These are phyloP conservation scores for Sylvia atricapilla DNA, from an alignment of 2,113 vertebrate genomes.

Conservation along the genomic window DNA sequence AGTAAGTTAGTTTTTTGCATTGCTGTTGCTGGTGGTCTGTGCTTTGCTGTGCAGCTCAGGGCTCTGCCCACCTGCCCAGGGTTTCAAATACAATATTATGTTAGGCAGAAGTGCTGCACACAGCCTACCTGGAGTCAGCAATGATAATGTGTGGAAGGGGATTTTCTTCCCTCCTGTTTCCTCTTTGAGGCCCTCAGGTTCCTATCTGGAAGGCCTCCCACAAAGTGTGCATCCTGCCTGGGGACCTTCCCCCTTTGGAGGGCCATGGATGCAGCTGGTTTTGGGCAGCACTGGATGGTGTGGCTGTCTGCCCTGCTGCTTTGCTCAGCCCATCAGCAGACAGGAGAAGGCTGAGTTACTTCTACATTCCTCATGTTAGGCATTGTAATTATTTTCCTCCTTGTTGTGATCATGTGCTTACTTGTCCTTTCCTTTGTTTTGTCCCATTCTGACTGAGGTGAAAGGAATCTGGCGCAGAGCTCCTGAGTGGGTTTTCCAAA, in stretches of 20 bases:
- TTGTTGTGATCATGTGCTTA: background rate
- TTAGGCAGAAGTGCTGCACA: background rate
- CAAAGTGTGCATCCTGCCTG: accelerated
- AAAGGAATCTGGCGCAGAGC: background rate
- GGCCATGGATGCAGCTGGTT: accelerated
- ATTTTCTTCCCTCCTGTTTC: background rate
- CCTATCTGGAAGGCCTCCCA: background rate
- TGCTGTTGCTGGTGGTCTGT: accelerated
- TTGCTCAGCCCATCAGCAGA: background rate
- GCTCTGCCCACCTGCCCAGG: background rate
- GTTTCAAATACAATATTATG: background rate
- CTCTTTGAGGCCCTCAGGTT: background rate
- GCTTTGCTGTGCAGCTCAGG: background rate
- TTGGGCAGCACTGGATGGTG: background rate
- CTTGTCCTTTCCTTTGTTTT: background rate
- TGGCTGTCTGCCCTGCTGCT: background rate
- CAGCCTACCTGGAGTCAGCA: background rate
- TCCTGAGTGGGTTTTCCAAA: background rate
- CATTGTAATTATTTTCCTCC: background rate
- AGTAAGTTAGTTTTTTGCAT: background rate
- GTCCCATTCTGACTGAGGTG: background rate
- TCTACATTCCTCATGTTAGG: background rate
- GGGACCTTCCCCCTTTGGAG: accelerated
- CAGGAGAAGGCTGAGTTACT: background rate
- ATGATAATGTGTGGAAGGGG: background rate